Conservation (phyloP, 2,888 invertebrate species). For the Acanthopleura granulata region DNA sequence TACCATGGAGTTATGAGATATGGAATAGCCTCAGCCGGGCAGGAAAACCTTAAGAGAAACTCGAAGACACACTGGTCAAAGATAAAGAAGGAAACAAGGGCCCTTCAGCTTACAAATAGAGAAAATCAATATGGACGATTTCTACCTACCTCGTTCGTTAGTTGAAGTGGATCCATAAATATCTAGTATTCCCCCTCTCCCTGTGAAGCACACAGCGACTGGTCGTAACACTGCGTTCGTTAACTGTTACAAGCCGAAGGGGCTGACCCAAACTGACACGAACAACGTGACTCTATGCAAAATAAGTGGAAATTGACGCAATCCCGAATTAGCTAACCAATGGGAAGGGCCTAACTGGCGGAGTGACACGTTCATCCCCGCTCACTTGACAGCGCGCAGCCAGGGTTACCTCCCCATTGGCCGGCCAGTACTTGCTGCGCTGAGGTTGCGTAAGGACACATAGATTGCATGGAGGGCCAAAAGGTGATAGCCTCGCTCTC, state of each 20-base stretch:
- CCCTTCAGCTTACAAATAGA: too few species aligned
- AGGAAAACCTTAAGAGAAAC: too few species aligned
- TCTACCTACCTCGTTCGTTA: conserved; percentile 2
- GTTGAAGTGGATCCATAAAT: conserved; percentile 2
- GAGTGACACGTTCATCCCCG: conserved; percentile 1
- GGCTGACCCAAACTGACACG: conserved; percentile 19
- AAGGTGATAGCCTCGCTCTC: conserved; percentile 42
- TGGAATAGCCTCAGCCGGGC: too few species aligned
- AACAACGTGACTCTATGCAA: conserved; percentile 29
- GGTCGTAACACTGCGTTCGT: background rate
- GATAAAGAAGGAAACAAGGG: background rate
- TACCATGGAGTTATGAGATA: too few species aligned
- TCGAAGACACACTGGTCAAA: background rate
- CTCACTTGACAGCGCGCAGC: background rate
- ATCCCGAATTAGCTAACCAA: conserved; percentile 53
- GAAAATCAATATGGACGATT: conserved; percentile 5
- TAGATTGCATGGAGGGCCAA: conserved; percentile 31
- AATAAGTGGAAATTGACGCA: conserved; percentile 42
- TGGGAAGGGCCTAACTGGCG: conserved; percentile 23
- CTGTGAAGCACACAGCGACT: background rate
- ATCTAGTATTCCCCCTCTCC: background rate
- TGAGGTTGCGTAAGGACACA: conserved; percentile 48
- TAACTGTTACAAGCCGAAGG: background rate
- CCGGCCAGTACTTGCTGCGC: conserved; percentile 30
- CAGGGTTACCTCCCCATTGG: conserved; percentile 34